Evolutionary conservation across 2,797 vertebrate genomes (phyloP).

Genomic region (Tokudaia muenninki): DNA sequence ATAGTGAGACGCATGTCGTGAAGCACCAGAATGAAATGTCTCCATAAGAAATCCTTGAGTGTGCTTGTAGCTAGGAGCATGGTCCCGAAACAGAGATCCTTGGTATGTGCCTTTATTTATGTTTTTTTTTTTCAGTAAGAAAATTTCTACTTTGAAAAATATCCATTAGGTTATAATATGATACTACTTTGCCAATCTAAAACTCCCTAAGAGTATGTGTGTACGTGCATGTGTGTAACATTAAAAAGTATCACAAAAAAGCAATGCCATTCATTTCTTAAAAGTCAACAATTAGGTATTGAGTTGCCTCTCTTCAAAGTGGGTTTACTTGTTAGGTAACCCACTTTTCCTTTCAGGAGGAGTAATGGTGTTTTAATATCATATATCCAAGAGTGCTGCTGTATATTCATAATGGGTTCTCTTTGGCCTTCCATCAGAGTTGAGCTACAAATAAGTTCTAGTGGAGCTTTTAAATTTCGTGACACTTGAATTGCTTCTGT

Average conservation of each 20-base stretch:
- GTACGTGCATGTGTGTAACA: background rate
- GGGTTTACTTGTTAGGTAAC: background rate
- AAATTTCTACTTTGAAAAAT: constrained; percentile 49
- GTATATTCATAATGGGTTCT: background rate
- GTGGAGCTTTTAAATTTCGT: background rate
- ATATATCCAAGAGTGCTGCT: background rate
- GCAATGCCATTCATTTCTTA: constrained; percentile 6
- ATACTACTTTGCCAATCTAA: constrained; percentile 1
- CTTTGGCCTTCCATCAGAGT: background rate
- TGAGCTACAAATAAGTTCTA: constrained; percentile 7
- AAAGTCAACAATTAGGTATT: constrained; percentile 19
- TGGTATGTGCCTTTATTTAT: background rate
- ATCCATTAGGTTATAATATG: background rate
- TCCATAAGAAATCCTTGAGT: background rate
- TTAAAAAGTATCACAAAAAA: background rate
- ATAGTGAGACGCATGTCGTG: background rate
- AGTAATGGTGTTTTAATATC: background rate
- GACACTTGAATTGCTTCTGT: constrained; percentile 43
- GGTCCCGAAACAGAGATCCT: background rate
- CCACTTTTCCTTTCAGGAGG: background rate
- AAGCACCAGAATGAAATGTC: background rate
- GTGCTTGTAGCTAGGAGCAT: background rate
- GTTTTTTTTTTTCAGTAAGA: background rate
- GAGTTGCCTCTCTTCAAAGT: background rate
- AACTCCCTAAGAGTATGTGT: background rate